Percentiles rank a stretch among this genome's conserved stretches.
These are phyloP conservation scores for Elaphurus davidianus DNA, from an alignment of 2,113 vertebrate species.

Conservation along the genomic window DNA sequence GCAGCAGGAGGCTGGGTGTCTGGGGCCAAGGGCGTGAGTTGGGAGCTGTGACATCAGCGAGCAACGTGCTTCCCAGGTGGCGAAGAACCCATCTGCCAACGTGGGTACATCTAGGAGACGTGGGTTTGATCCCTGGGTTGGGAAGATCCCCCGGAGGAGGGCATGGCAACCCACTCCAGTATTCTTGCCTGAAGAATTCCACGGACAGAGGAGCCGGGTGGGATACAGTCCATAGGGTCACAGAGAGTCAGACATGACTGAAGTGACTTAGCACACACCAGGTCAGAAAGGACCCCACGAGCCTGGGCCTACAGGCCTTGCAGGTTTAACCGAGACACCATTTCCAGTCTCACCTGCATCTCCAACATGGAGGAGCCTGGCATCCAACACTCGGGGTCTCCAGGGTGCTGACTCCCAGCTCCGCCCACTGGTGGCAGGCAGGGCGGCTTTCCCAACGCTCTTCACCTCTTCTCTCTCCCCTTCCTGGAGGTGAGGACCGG, in stretches of 20 bases:
- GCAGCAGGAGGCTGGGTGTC: neutral
- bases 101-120: neutral
- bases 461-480: too few species aligned
- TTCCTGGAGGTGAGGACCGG: too few species aligned
- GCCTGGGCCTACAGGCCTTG: neutral
- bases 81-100: fast-evolving
- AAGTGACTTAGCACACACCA: neutral
- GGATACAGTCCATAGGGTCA: neutral
- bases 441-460: neutral
- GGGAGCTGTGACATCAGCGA: fast-evolving
- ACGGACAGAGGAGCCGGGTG: neutral
- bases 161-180: neutral
- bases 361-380: neutral
- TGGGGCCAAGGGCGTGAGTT: fast-evolving
- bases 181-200: neutral
- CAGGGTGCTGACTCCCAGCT: too few species aligned
- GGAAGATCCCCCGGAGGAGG: neutral
- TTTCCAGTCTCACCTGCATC: neutral
- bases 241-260: neutral
- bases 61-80: neutral
- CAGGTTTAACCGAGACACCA: neutral
- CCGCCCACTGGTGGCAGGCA: fast-evolving
- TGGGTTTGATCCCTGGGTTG: neutral
- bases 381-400: too few species aligned
- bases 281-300: fast-evolving